Evolutionary conservation across 1,140 invertebrate genomes (phyloP), one percentile per base, ranked within the genome.

Genomic region (Brachionus rubens): DNA sequence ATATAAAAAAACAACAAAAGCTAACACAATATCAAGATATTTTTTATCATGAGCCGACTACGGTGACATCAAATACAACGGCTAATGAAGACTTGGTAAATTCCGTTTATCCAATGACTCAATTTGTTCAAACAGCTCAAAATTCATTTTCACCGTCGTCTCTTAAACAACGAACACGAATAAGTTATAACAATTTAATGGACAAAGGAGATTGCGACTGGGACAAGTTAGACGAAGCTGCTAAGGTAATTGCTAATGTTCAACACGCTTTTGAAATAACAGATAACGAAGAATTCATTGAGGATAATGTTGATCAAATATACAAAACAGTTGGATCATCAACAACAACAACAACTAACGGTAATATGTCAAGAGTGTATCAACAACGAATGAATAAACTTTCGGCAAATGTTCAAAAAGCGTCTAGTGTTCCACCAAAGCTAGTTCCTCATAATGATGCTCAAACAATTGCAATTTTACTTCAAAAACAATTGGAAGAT

Each of bases 401-500:
- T 28, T 54, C 52, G 33, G 52, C 0, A 24, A 3, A 54, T 12
- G 33, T 7, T 24, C n/a, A 54, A 54, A 7, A 24, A 54, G 52
- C 33, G 5, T n/a, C 9, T 26, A 75, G 54, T 40, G 10, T 54
- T 2, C 19, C 43, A 40, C 70, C 40, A 24, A 75, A 75, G 40
- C 26, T 43, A 24, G 59, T 43, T 24, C 59, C 59, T 9, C 59
- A 65, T 21, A 65, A n/a, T 5, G 96, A 99, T 84, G 95, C 96
- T 30, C 96, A 98, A 83, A 94, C 95, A 0, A 86, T 99, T 75
- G 96, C 96, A 24, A 88, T 97, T 79, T 98, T 99, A 93, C 87
- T 99, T 77, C 97, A 99, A 85, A 95, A 99, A 83, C 96, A 99
- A 84, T 86, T 99, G 52, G 96, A 99, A 86, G 97, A 96, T 78